Base-by-base conservation (phyloP, 2,797 vertebrate genomes). In the Lindbergichthys nudifrons region DNA sequence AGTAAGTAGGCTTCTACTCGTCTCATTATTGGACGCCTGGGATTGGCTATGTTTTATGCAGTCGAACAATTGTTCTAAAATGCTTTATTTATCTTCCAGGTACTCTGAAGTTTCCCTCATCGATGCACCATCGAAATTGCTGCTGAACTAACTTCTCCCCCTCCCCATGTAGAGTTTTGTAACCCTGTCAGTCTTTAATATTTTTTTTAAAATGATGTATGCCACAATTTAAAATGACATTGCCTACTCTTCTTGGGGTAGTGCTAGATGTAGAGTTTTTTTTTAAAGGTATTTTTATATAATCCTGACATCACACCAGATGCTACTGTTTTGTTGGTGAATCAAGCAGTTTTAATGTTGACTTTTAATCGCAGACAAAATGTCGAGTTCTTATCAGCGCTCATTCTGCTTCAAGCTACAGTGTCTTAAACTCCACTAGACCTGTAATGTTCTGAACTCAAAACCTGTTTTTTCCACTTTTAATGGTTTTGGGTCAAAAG, bases 41-140 rank as follows among this genome's bases (percentile, higher is more conserved):
- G 3, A 13, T 16, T 48, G 18, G 26, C 39, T 46, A 8, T 19
- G 41, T 36, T 36, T 9, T 9, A 3, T 10, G 1, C 12, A 10
- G 2, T 51, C 5, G 6, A 3, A 6, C 3, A 60, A 30, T 3
- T 70, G 30, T 42, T 51, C 10, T 64, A 42, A 50, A 15, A 47
- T 1, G 4, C 5, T 0, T 1, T 3, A 0, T 43, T 64, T 32
- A 23, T 32, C 46, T 18, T 58, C 26, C 81, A 99, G 98, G 89
- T 98, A 97, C 89, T 94, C 94, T 1, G 94, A 95, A 80, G 96
- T 97, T 82, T 98, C 98, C 8, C 90, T 96, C 59, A 94, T 99
- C 65, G 91, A 95, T 0, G 95, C 96, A 7, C 97, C 96, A 74
- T 88, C 96, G 48, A 96, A 92, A 81, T 84, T 99, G 93, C 92